phyloP scores from a whole-genome alignment of 2,113 vertebrate species.

The Poeciliopsis turrubarensis region DNA sequence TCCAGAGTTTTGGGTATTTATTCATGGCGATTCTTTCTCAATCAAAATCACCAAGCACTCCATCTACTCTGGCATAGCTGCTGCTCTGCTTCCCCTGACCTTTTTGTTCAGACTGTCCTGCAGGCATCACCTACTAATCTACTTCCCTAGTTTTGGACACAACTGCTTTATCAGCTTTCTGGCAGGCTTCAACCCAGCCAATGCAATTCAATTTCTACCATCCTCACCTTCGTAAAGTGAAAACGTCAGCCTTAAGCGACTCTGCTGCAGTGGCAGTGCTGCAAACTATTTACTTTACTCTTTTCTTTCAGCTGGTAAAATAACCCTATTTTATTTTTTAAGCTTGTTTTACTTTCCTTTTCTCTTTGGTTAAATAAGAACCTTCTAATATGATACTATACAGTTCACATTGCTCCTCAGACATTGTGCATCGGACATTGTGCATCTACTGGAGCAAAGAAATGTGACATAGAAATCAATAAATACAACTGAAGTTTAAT shows the following conservation, averaged over 20 bases:
- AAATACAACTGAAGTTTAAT: too few species aligned
- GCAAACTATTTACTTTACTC: background rate
- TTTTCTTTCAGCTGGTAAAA: conserved; percentile 17
- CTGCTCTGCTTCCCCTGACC: conserved; percentile 18
- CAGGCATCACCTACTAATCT: conserved; percentile 27
- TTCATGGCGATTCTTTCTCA: conserved; percentile 4
- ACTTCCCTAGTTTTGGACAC: conserved; percentile 22
- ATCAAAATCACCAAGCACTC: background rate
- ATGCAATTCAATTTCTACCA: conserved; percentile 22
- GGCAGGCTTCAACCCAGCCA: conserved; percentile 4
- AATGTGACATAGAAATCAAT: background rate
- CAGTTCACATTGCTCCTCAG: background rate
- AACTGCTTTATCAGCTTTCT: conserved; percentile 24
- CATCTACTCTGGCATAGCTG: background rate
- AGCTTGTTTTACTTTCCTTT: background rate
- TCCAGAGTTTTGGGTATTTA: background rate
- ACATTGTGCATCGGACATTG: background rate
- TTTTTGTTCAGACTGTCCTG: conserved; percentile 1
- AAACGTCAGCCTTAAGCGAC: conserved; percentile 18
- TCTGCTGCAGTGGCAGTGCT: background rate
- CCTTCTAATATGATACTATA: background rate
- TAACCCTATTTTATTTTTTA: background rate
- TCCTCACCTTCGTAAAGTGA: conserved; percentile 18
- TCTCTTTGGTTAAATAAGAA: background rate
- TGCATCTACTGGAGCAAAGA: background rate